A percentile compares a stretch with the other conserved stretches of the same genome.
These are phyloP conservation scores for Drosophila mettleri DNA, from an alignment of 2,888 invertebrate species.

Conservation along the genomic window DNA sequence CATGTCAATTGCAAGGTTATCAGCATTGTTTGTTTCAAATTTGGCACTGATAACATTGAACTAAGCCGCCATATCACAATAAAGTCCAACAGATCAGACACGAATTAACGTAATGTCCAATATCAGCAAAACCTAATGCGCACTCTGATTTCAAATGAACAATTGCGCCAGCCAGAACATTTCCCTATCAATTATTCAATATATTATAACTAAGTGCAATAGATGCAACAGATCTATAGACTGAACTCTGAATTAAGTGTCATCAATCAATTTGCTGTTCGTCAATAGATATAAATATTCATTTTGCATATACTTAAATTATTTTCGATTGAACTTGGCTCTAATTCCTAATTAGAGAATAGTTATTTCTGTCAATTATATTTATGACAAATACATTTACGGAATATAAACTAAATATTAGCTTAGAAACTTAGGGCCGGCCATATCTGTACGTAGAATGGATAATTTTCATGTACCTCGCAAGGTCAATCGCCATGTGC, in stretches of 20 bases:
- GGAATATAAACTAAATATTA: slow-evolving; percentile 1
- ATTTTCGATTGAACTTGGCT: not conserved
- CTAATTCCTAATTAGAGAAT: not conserved
- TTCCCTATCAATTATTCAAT: not conserved
- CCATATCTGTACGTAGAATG: slow-evolving; percentile 40
- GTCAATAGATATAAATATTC: not conserved
- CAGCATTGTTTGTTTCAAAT: slow-evolving; percentile 43
- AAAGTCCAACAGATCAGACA: slow-evolving; percentile 5
- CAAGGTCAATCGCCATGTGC: slow-evolving; percentile 76
- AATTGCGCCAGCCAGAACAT: no score
- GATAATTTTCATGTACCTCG: slow-evolving; percentile 68
- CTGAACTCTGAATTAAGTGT: no score
- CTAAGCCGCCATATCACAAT: slow-evolving; percentile 25
- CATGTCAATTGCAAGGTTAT: slow-evolving; percentile 58
- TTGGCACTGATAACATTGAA: slow-evolving; percentile 67
- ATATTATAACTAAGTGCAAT: not conserved
- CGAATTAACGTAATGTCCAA: slow-evolving; percentile 14
- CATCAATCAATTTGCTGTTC: not conserved
- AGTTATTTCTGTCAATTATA: not conserved
- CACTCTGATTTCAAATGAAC: not conserved
- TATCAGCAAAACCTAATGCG: not conserved
- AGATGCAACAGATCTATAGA: not conserved
- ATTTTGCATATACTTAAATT: not conserved
- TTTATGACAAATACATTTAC: not conserved
- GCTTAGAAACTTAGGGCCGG: not conserved